phyloP scores from a whole-genome alignment of 2,113 vertebrate genomes.

The Catharus bicknelli region DNA sequence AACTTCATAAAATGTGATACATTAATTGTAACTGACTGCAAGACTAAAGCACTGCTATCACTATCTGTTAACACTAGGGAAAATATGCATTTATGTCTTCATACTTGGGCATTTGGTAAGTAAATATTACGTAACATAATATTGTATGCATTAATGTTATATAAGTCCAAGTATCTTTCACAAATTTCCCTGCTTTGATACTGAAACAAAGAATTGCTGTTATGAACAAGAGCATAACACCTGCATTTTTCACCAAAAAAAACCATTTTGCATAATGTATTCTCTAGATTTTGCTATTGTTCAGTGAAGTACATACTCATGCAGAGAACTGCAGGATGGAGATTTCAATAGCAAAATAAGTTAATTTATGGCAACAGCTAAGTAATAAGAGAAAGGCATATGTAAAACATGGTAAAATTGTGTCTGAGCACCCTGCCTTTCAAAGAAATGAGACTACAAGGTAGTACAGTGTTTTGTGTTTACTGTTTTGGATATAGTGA shows the following conservation, averaged over 20 bases:
- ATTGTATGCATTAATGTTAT: background rate
- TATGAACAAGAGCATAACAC: background rate
- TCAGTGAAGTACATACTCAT: constrained; percentile 21
- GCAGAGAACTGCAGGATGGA: constrained; percentile 27
- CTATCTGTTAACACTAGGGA: background rate
- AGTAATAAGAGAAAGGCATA: background rate
- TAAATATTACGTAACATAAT: background rate
- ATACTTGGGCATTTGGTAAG: background rate
- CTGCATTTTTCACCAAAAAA: constrained; percentile 25
- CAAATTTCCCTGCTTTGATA: background rate
- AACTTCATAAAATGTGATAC: background rate
- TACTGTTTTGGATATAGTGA: background rate
- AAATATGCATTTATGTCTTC: background rate
- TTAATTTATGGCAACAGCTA: constrained; percentile 15
- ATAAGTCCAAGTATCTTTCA: background rate
- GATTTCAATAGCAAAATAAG: constrained; percentile 21
- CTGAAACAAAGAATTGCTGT: constrained; percentile 4
- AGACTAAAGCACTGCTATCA: background rate
- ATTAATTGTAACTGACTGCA: background rate
- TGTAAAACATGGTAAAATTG: background rate
- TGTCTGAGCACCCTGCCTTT: background rate
- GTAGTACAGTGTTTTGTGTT: background rate
- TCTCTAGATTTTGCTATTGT: constrained; percentile 35
- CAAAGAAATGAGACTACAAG: background rate
- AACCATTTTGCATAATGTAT: background rate